Percentiles rank a stretch among this genome's conserved stretches.
Evolutionary conservation across 2,113 vertebrate species (phyloP).

Genomic region (Eudyptes chrysolophus): DNA sequence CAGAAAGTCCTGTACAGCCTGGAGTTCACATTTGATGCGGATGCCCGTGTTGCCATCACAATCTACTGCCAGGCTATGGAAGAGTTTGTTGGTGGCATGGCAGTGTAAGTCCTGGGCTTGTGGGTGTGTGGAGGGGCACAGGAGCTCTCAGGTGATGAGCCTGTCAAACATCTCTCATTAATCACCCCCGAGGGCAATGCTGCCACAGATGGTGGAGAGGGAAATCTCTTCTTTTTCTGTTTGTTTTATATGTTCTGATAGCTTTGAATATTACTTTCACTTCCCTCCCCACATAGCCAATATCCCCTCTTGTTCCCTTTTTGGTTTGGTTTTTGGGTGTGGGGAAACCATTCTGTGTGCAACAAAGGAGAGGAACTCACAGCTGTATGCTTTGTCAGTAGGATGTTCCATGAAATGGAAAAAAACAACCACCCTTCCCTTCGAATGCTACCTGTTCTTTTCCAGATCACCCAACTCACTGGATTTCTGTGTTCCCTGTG

Average conservation of each 20-base stretch:
- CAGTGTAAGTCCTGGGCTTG: constrained; percentile 81
- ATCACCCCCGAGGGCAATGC: not conserved
- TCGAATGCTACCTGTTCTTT: not conserved
- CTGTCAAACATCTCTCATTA: not conserved
- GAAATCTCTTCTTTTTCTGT: not conserved
- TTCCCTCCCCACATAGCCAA: not conserved
- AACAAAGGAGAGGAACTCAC: not conserved
- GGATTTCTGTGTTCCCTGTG: not conserved
- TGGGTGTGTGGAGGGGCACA: not conserved
- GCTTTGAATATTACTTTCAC: not conserved
- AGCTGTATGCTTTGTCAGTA: not conserved
- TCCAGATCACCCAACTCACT: not conserved
- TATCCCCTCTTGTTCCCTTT: not conserved
- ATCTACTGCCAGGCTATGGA: constrained; percentile 96
- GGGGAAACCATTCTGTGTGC: not conserved
- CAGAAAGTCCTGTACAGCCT: constrained; percentile 92
- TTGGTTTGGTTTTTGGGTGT: not conserved
- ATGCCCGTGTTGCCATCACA: constrained; percentile 94
- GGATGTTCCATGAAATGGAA: not conserved
- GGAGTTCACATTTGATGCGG: constrained; percentile 97
- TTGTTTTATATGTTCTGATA: not conserved
- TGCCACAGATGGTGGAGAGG: not conserved
- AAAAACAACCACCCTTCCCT: not conserved
- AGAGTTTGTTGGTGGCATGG: constrained; percentile 93
- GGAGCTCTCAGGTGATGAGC: not conserved